Evolutionary conservation across 2,888 invertebrate species (phyloP).

Genomic region (Schizaphis graminum): DNA sequence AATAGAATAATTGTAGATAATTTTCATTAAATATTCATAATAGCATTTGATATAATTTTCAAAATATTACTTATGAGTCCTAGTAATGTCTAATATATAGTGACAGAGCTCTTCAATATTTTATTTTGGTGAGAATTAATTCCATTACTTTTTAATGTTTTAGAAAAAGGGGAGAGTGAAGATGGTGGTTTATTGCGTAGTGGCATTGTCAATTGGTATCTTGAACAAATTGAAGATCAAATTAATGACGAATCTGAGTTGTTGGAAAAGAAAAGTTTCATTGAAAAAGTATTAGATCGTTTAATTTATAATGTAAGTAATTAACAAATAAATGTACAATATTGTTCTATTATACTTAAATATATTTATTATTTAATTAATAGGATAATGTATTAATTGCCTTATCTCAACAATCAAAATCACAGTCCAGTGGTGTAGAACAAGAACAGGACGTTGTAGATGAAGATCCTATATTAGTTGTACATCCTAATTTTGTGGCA

Average conservation of each 20-base stretch:
- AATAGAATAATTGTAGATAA: background rate
- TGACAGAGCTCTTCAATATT: background rate
- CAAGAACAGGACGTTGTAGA: slow-evolving; percentile 75
- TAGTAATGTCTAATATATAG: background rate
- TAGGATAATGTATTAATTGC: slow-evolving; percentile 74
- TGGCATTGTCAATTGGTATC: slow-evolving; percentile 93
- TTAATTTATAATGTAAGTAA: slow-evolving; percentile 84
- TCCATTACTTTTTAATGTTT: slow-evolving; percentile 6
- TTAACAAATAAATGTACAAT: background rate
- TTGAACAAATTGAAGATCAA: slow-evolving; percentile 87
- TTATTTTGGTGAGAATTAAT: background rate
- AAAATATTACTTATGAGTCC: background rate
- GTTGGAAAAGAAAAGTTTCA: slow-evolving; percentile 86
- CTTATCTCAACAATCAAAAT: slow-evolving; percentile 73
- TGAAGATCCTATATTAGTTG: slow-evolving; percentile 89
- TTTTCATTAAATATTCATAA: background rate
- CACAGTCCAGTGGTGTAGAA: slow-evolving; percentile 74
- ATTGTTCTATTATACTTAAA: background rate
- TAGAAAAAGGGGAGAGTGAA: slow-evolving; percentile 39
- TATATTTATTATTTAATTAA: slow-evolving; percentile 38
- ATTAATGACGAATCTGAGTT: slow-evolving; percentile 94
- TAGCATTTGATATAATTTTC: background rate
- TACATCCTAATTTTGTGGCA: slow-evolving; percentile 95
- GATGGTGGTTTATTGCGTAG: slow-evolving; percentile 64
- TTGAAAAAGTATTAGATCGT: slow-evolving; percentile 94